Evolutionary conservation across 2,113 vertebrate genomes (phyloP), one percentile per base, ranked within the genome.

Genomic region (Microcebus murinus): DNA sequence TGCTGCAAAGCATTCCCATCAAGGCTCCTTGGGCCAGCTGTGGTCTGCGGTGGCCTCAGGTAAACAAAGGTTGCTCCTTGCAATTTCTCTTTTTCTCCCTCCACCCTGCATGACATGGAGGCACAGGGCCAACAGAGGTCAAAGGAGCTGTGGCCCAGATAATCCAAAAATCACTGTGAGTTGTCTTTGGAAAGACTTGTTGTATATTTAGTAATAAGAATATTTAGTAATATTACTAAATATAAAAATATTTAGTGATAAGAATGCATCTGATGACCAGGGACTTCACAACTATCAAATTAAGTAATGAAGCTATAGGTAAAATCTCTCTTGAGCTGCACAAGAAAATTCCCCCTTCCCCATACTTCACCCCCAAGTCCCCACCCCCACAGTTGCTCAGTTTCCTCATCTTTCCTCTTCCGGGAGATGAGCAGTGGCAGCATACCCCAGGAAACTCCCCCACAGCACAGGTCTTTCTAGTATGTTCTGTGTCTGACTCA

Each of bases 371-470:
- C 29, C 31, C 17, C 1, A 6, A 2, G 1, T 0, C 27, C 2
- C 2, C 14, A 25, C 1, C 3, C 1, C 17, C 4, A 0, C 2
- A 15, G 82, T 52, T 12, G 20, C 2, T 50, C 52, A 13, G 6
- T 57, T 13, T 36, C 71, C 4, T 18, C 21, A 4, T 0, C 13
- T 89, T n/a, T 21, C 0, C 0, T 1, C 0, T 0, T 65, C 42
- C 18, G 2, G 27, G 76, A 48, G 4, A 50, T 25, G 25, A 76
- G 48, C 39, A 31, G 31, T 14, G 17, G 14, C 39, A 31, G 29
- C 6, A 8, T 13, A 4, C 42, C 59, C 57, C 34, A 42, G 39
- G 39, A 65, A 6, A 76, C 1, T 3, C 65, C 27, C 8, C 57
- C 65, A 36, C 20, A 91, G 39, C 3, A 4, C 18, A 74, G 59